These are phyloP conservation scores for Actinia tenebrosa DNA, from an alignment of 64 coral and sea anemone species.

Conservation along the genomic window DNA sequence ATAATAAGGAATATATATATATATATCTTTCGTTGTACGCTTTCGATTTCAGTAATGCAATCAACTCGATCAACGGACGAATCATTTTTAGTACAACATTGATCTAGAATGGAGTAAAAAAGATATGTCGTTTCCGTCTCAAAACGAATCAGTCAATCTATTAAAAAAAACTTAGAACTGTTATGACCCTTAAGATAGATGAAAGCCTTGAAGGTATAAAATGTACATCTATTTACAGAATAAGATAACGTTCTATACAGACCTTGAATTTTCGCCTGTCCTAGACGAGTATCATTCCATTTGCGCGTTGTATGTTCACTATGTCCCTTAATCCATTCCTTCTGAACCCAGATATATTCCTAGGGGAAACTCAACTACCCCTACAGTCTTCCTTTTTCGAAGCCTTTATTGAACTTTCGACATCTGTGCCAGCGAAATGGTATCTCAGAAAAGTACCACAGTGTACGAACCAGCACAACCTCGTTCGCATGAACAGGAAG, in stretches of 20 bases:
- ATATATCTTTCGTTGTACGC: no score
- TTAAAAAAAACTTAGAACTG: no score
- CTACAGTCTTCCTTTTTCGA: not conserved
- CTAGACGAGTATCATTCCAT: not conserved
- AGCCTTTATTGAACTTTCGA: not conserved
- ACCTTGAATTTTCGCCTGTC: not conserved
- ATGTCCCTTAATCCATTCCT: not conserved
- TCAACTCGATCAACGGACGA: no score
- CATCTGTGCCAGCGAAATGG: slow-evolving; percentile 5
- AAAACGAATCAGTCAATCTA: no score
- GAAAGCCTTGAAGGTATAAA: not conserved
- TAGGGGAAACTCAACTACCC: not conserved
- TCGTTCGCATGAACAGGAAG: not conserved
- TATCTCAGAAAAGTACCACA: not conserved
- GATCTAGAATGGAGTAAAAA: no score
- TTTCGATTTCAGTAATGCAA: no score
- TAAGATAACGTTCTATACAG: not conserved
- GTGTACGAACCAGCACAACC: not conserved
- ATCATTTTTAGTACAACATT: no score
- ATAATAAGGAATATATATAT: no score
- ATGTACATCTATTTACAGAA: not conserved
- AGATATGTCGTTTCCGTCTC: no score
- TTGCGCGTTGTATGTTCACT: not conserved
- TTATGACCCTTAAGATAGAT: not conserved
- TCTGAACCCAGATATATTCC: not conserved